A percentile compares a stretch with the other conserved stretches of the same genome.
phyloP scores from a whole-genome alignment of 53 echinoderm and acorn worm genomes.

The Glandiceps talaboti region DNA sequence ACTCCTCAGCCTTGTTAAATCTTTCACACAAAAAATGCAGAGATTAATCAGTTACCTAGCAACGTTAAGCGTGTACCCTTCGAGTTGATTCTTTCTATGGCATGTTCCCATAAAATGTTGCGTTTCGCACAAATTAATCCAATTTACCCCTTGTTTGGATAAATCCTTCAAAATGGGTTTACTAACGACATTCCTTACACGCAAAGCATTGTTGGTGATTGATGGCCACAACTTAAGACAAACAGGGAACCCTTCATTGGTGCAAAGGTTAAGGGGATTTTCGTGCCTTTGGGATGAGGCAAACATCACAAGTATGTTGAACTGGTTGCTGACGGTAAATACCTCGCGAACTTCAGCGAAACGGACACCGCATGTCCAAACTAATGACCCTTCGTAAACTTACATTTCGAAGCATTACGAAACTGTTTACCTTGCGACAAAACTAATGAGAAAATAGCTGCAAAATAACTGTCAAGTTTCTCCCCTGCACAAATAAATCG shows the following conservation, averaged over 20 bases:
- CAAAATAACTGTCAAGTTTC: neutral
- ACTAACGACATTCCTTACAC: neutral
- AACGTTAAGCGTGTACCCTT: too few relatives aligned
- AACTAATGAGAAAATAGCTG: neutral
- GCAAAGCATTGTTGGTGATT: too few relatives aligned
- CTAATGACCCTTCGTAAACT: neutral
- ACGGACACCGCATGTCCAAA: neutral
- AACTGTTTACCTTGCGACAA: neutral
- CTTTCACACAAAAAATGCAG: too few relatives aligned
- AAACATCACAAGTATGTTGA: too few relatives aligned
- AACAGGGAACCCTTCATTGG: neutral
- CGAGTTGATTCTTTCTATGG: too few relatives aligned
- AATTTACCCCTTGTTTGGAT: neutral
- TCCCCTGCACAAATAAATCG: neutral
- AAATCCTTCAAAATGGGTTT: neutral
- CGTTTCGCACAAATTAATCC: neutral
- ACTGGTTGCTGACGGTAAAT: too few relatives aligned
- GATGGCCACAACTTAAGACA: too few relatives aligned
- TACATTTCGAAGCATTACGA: neutral
- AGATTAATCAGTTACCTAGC: too few relatives aligned
- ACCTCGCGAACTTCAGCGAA: neutral
- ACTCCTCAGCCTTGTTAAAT: too few relatives aligned
- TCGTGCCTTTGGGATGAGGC: neutral
- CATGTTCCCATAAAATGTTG: neutral
- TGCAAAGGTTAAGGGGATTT: neutral